Evolutionary conservation across 2,888 invertebrate species (phyloP).

Genomic region (Trilocha varians): DNA sequence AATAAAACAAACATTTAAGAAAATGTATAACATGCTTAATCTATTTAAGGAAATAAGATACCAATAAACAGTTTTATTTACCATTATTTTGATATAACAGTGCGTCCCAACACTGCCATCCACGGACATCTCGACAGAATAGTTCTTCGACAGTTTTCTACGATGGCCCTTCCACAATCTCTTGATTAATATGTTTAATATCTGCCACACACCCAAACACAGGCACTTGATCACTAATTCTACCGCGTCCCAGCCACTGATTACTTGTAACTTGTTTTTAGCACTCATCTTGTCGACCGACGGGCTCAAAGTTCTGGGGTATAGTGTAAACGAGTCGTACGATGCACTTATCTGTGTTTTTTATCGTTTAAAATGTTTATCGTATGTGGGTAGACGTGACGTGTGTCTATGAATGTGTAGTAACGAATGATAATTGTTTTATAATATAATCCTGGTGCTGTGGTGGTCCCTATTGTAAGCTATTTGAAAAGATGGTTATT

Average conservation of each 20-base stretch:
- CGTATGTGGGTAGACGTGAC: too few species aligned
- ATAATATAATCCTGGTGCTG: too few species aligned
- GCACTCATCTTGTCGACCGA: slow-evolving; percentile 38
- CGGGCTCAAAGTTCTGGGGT: slow-evolving; percentile 37
- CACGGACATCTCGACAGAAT: slow-evolving; percentile 46
- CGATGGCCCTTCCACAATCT: slow-evolving; percentile 56
- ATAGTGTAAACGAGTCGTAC: slow-evolving; percentile 25
- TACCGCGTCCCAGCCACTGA: slow-evolving; percentile 53
- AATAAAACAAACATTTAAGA: too few species aligned
- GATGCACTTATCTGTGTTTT: slow-evolving; percentile 39
- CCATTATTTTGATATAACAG: slow-evolving; percentile 63
- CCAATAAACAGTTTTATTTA: slow-evolving; percentile 22
- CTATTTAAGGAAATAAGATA: too few species aligned
- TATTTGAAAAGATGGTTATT: too few species aligned
- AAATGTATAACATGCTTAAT: too few species aligned
- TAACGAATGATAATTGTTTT: too few species aligned
- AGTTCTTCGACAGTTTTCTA: slow-evolving; percentile 35
- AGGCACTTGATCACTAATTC: slow-evolving; percentile 46
- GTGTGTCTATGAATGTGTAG: too few species aligned
- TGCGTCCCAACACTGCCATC: slow-evolving; percentile 60
- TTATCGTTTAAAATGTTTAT: slow-evolving; percentile 33
- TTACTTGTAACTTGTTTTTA: slow-evolving; percentile 37
- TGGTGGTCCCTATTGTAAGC: too few species aligned
- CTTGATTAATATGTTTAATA: slow-evolving; percentile 41
- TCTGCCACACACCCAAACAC: slow-evolving; percentile 52